These are phyloP conservation scores for Sylvilagus bachmani DNA, from an alignment of 2,113 vertebrate genomes.

Conservation along the genomic window DNA sequence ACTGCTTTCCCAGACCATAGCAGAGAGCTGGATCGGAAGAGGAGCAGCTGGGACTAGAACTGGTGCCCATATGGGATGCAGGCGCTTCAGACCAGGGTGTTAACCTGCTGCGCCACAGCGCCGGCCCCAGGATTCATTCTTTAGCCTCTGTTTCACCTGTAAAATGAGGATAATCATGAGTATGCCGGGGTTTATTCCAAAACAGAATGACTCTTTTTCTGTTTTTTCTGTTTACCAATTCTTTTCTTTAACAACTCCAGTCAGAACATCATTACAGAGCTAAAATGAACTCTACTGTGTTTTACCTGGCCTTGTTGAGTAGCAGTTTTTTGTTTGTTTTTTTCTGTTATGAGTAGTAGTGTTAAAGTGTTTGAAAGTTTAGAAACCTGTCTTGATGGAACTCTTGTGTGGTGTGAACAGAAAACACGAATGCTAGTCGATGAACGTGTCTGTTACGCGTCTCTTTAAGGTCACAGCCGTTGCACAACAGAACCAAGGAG, in stretches of 20 bases:
- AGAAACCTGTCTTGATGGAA: fast-evolving
- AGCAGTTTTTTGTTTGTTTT: too few species aligned
- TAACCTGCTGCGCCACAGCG: too few species aligned
- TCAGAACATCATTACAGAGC: neutral
- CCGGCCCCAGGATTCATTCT: too few species aligned
- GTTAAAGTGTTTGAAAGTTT: too few species aligned
- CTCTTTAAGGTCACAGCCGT: constrained; percentile 94
- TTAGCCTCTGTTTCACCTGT: neutral
- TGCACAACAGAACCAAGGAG: constrained; percentile 96
- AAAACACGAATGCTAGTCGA: too few species aligned
- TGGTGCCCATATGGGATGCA: too few species aligned
- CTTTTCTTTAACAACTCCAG: neutral
- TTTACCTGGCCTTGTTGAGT: neutral
- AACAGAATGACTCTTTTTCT: neutral
- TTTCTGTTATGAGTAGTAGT: too few species aligned
- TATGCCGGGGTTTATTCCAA: neutral
- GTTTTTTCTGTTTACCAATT: neutral
- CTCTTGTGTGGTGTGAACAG: fast-evolving
- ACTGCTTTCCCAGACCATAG: too few species aligned
- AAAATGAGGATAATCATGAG: neutral
- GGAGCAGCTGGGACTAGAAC: too few species aligned
- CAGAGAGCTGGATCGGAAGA: too few species aligned
- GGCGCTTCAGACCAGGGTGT: too few species aligned
- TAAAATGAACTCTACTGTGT: neutral
- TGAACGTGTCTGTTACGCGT: too few species aligned